These are phyloP conservation scores for Eospalax fontanierii DNA, from an alignment of 2,797 vertebrate genomes.

Conservation along the genomic window DNA sequence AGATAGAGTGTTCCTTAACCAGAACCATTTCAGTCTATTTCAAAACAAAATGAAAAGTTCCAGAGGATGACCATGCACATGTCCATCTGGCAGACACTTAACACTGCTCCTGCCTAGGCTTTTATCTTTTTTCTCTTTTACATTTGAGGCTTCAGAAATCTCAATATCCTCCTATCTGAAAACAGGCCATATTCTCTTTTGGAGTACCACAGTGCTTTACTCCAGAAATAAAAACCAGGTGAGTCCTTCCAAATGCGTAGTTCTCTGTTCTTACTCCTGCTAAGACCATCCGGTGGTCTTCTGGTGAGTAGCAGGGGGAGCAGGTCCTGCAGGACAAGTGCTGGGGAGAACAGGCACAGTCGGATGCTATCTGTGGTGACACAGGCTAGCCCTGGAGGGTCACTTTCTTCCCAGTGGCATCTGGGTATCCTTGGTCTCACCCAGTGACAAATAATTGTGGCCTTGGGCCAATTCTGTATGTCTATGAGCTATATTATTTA, in stretches of 20 bases:
- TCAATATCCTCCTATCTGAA: slow-evolving; percentile 33
- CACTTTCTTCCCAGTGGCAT: neutral
- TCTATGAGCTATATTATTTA: neutral
- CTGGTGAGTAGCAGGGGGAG: neutral
- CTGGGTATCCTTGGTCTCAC: neutral
- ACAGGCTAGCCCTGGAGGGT: too few species aligned
- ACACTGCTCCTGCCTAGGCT: neutral
- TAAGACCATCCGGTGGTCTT: neutral
- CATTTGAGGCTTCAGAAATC: slow-evolving; percentile 21
- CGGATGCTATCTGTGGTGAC: neutral
- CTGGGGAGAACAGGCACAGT: too few species aligned
- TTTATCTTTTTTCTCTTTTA: slow-evolving; percentile 37
- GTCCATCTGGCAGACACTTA: slow-evolving; percentile 33
- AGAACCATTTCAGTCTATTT: slow-evolving; percentile 8
- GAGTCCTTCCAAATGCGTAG: slow-evolving; percentile 52
- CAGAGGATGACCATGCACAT: neutral
- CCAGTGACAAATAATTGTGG: neutral
- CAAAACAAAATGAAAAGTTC: slow-evolving; percentile 46
- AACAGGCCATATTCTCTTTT: neutral
- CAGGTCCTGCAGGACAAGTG: fast-evolving
- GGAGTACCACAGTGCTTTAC: neutral
- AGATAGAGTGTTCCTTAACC: slow-evolving; percentile 5
- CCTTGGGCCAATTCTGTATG: neutral
- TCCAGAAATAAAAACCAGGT: slow-evolving; percentile 45
- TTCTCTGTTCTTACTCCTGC: neutral